phyloP scores from a whole-genome alignment of 2,797 vertebrate genomes.

The Micrastur ruficollis region DNA sequence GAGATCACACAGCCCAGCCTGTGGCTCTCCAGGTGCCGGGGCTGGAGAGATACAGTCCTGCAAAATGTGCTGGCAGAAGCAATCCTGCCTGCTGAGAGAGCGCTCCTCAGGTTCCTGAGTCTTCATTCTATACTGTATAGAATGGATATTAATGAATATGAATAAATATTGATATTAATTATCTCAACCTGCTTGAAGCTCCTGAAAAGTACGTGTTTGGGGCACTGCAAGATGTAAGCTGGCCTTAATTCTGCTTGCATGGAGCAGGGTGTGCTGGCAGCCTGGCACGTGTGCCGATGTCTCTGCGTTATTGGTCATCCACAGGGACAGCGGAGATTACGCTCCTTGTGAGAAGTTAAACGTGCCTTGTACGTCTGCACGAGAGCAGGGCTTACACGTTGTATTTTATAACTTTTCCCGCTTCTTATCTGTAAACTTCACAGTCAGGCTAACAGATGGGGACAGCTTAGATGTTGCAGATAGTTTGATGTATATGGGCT shows the following conservation, averaged over 20 bases:
- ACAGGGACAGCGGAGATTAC: background rate
- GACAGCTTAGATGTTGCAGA: constrained; percentile 18
- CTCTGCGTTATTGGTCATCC: background rate
- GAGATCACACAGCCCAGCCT: background rate
- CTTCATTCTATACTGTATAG: rapidly evolving
- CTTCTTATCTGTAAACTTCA: constrained; percentile 24
- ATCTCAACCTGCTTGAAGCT: background rate
- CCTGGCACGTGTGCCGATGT: background rate
- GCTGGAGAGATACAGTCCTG: background rate
- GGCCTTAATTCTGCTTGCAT: background rate
- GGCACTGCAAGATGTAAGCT: background rate
- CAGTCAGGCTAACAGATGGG: constrained; percentile 36
- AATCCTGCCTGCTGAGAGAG: background rate
- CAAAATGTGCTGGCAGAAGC: background rate
- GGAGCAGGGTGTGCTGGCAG: background rate
- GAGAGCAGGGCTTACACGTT: background rate
- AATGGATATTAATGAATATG: background rate
- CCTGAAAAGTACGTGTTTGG: background rate
- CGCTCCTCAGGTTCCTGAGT: background rate
- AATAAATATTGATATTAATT: constrained; percentile 26
- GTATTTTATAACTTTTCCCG: background rate
- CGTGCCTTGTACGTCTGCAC: rapidly evolving
- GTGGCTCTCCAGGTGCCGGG: background rate
- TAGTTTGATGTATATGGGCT: background rate
- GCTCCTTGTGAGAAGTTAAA: background rate